A percentile compares a stretch with the other conserved stretches of the same genome.
These are phyloP conservation scores for Trachymyrmex septentrionalis DNA, from an alignment of 1,140 invertebrate species.

Conservation along the genomic window DNA sequence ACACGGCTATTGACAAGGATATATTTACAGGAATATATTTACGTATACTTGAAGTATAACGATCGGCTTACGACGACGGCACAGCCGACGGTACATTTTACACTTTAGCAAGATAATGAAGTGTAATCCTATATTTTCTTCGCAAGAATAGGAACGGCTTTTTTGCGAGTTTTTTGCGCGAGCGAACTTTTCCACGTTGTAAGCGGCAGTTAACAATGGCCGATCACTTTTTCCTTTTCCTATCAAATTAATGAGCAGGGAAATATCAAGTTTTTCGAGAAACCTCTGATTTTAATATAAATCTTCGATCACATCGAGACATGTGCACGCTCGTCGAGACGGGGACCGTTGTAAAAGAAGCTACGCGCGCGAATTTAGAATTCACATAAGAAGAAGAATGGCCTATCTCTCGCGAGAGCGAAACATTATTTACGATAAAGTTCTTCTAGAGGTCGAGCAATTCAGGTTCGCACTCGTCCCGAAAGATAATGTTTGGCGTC, in stretches of 20 bases:
- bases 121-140: conserved; percentile 73
- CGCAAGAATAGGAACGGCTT: conserved; percentile 69
- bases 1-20: conserved; percentile 48
- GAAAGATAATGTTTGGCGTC: conserved; percentile 34
- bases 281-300: conserved; percentile 46
- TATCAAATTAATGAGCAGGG: conserved; percentile 52
- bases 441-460: conserved; percentile 7
- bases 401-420: not conserved
- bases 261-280: conserved; percentile 60
- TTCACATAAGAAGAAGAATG: conserved; percentile 12
- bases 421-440: conserved; percentile 40
- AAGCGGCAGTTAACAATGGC: conserved; percentile 63
- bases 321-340: not conserved
- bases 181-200: conserved; percentile 38
- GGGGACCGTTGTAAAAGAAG: not conserved
- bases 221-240: conserved; percentile 44
- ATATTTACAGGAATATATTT: conserved; percentile 62
- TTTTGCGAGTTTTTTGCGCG: conserved; percentile 53
- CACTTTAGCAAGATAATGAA: conserved; percentile 68
- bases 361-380: conserved; percentile 21
- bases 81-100: conserved; percentile 64
- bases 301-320: conserved; percentile 9
- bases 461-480: conserved; percentile 31
- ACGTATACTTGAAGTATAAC: conserved; percentile 67
- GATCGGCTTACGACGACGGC: conserved; percentile 69